Conservation (phyloP, 2,888 invertebrate genomes). For the Nemurella pictetii region DNA sequence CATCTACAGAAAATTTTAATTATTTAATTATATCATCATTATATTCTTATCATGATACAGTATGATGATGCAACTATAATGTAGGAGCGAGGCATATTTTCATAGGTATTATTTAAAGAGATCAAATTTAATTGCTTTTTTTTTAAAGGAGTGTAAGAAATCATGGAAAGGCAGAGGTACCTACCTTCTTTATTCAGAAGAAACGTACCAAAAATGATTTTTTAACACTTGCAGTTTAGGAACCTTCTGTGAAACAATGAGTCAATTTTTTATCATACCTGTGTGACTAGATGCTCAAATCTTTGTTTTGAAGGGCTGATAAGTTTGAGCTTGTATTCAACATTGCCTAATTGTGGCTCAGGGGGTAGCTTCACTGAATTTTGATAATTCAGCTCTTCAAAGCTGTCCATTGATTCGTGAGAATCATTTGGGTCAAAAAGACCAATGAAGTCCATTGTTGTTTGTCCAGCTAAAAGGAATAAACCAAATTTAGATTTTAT, state of each 20-base stretch:
- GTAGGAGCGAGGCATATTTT: too few species aligned
- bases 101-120: too few species aligned
- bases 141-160: too few species aligned
- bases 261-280: constrained; percentile 57
- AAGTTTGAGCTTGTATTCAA: constrained; percentile 94
- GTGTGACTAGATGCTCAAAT: constrained; percentile 95
- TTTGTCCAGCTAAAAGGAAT: neutral
- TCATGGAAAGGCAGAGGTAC: too few species aligned
- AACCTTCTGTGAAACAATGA: constrained; percentile 31
- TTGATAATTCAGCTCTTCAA: constrained; percentile 51
- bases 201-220: too few species aligned
- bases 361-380: constrained; percentile 68
- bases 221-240: too few species aligned
- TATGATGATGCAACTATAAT: too few species aligned
- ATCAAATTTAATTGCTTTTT: too few species aligned
- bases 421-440: constrained; percentile 72
- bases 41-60: neutral
- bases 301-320: constrained; percentile 88
- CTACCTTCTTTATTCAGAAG: too few species aligned
- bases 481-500: neutral
- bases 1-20: constrained; percentile 59
- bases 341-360: constrained; percentile 91
- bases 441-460: constrained; percentile 77
- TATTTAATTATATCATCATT: neutral
- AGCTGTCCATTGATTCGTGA: constrained; percentile 56